These are phyloP conservation scores for Puffinus mauretanicus DNA, from an alignment of 2,113 vertebrate species.

Conservation along the genomic window DNA sequence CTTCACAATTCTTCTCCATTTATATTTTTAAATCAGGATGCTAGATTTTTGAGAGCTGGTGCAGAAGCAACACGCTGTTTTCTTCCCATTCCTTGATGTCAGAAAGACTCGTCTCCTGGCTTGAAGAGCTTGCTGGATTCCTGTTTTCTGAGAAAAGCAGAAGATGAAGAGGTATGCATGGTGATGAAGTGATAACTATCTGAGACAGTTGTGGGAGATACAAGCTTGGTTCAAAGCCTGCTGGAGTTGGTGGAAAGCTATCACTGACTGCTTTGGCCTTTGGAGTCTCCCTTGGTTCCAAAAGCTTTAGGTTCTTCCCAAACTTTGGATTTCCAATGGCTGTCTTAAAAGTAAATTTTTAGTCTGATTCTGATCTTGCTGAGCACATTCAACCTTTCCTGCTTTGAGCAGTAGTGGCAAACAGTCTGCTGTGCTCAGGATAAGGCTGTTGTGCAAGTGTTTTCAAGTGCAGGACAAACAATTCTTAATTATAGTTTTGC, in stretches of 20 bases:
- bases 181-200: not conserved
- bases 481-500: slow-evolving; percentile 2
- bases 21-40: not conserved
- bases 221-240: not conserved
- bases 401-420: not conserved
- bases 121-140: slow-evolving; percentile 15
- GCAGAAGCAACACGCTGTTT: not conserved
- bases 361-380: not conserved
- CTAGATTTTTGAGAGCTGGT: not conserved
- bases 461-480: not conserved
- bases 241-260: not conserved
- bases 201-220: not conserved
- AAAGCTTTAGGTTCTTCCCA: not conserved
- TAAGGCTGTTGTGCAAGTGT: not conserved
- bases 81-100: not conserved
- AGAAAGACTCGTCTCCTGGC: not conserved
- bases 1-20: not conserved
- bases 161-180: not conserved
- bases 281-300: not conserved
- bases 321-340: not conserved
- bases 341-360: not conserved
- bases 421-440: not conserved
- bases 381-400: not conserved
- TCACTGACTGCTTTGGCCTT: not conserved
- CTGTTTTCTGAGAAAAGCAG: slow-evolving; percentile 32